These are phyloP conservation scores for Bufotes viridis DNA, from an alignment of 2,797 vertebrate genomes.

Conservation along the genomic window DNA sequence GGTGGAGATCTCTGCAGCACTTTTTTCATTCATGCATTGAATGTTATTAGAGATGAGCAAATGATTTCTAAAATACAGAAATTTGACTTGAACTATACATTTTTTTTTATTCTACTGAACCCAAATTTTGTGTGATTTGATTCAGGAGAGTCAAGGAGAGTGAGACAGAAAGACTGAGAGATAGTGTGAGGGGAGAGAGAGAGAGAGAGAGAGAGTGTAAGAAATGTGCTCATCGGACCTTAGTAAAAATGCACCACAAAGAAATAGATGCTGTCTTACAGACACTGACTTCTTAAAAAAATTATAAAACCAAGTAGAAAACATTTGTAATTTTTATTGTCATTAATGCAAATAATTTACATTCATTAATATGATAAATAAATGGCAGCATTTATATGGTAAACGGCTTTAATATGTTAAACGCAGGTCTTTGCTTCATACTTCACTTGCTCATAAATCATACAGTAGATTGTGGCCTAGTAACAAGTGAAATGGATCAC, in stretches of 20 bases:
- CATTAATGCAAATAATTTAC: slow-evolving; percentile 52
- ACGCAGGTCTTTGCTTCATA: slow-evolving; percentile 30
- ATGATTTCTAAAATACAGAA: too few species aligned
- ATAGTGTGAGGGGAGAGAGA: too few species aligned
- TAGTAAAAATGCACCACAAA: background rate
- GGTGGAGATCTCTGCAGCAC: background rate
- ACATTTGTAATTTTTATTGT: slow-evolving; percentile 56
- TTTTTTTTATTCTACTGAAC: too few species aligned
- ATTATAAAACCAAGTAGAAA: slow-evolving; percentile 31
- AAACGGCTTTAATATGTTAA: slow-evolving; percentile 41
- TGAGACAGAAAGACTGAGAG: too few species aligned
- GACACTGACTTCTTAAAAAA: background rate
- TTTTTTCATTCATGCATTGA: too few species aligned
- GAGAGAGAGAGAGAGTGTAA: background rate
- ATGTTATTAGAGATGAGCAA: too few species aligned
- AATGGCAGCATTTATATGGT: slow-evolving; percentile 54
- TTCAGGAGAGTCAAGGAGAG: too few species aligned
- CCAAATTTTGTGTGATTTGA: too few species aligned
- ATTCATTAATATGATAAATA: slow-evolving; percentile 58
- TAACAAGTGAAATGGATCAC: slow-evolving; percentile 38
- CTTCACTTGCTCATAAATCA: slow-evolving; percentile 39
- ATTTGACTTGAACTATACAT: too few species aligned
- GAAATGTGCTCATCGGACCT: background rate
- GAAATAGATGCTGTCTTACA: background rate
- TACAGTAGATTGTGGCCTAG: slow-evolving; percentile 39